Conservation (phyloP, 2,888 invertebrate genomes). For the Andrena fulva region DNA sequence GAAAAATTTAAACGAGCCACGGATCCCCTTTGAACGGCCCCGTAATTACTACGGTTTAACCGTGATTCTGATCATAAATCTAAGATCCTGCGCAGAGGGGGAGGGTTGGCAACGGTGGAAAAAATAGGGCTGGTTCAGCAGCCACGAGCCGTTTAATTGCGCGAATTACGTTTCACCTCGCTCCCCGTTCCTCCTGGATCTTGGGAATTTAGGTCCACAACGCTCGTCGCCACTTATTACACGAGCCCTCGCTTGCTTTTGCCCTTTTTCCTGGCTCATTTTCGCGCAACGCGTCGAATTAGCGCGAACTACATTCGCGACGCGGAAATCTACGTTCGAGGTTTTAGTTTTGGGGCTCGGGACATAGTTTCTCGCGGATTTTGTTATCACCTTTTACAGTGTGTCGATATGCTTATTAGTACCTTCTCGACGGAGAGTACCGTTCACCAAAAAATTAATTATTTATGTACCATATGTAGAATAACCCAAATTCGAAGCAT, state of each 20-base stretch:
- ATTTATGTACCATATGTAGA: no score
- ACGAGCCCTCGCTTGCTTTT: constrained; percentile 4
- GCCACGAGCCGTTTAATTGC: constrained; percentile 50
- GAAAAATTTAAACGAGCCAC: constrained; percentile 65
- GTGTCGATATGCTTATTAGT: no score
- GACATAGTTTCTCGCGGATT: no score
- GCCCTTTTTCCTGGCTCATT: background rate
- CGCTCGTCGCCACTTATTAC: constrained; percentile 36
- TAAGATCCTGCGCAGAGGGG: constrained; percentile 46
- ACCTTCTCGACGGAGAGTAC: no score
- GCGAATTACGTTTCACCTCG: constrained; percentile 48
- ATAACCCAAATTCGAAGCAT: no score
- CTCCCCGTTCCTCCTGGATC: background rate
- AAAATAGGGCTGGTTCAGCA: constrained; percentile 39
- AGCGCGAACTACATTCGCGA: background rate
- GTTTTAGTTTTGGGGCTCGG: no score
- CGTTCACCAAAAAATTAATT: no score
- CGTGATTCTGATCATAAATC: constrained; percentile 56
- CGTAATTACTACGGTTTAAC: constrained; percentile 58
- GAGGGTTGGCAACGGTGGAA: background rate
- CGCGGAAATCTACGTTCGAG: no score
- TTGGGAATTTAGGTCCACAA: constrained; percentile 20
- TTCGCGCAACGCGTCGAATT: background rate
- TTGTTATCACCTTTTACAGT: no score
- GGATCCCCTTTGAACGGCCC: constrained; percentile 53